Evolutionary conservation across 2,888 invertebrate species (phyloP), one percentile per base, ranked within the genome.

Genomic region (Rhagonycha fulva): DNA sequence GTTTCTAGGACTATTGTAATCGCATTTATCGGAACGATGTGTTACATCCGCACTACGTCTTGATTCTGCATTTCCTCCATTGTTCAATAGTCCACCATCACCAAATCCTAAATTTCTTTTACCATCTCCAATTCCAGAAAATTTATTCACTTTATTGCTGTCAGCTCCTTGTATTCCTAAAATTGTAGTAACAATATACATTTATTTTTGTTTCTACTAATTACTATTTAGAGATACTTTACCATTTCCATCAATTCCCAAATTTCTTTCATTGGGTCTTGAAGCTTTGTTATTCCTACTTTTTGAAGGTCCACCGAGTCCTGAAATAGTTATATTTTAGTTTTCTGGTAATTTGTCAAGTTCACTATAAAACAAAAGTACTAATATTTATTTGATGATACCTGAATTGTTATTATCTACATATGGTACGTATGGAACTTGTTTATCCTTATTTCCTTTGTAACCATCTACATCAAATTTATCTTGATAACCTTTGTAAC

Each of bases 1-100:
- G 10, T 74, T 74, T 28, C 61, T 47, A 5, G 61, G 67, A 14
- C 71, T 71, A 10, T 74, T 61, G 12, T 67, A 70, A 24, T 67
- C 60, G 11, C 74, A 74, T 12, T 12, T 19, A 70, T 30, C 70
- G 1, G 70, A 63, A 12, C 47, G 30, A 10, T 47, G 7, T 47
- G 7, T 47, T 5, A 7, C n/a, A n/a, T 47, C 12, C 2, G 47
- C n/a, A 9, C 2, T 12, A 2, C 7, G n/a, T 7, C n/a, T 47
- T 7, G 47, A 47, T n/a, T 26, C 2, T 0, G 12, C 24, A 12
- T 19, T 66, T 24, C 63, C 7, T 1, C n/a, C 24, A 4, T n/a
- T 24, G 23, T 66, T 66, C 19, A 12, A n/a, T 1, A 9, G 5
- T 2, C 24, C 63, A 3, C 9, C 19, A 24, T 63, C 24, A 63